A percentile compares a stretch with the other conserved stretches of the same genome.
phyloP scores from a whole-genome alignment of 2,888 invertebrate species.

The Cantharis nigra region DNA sequence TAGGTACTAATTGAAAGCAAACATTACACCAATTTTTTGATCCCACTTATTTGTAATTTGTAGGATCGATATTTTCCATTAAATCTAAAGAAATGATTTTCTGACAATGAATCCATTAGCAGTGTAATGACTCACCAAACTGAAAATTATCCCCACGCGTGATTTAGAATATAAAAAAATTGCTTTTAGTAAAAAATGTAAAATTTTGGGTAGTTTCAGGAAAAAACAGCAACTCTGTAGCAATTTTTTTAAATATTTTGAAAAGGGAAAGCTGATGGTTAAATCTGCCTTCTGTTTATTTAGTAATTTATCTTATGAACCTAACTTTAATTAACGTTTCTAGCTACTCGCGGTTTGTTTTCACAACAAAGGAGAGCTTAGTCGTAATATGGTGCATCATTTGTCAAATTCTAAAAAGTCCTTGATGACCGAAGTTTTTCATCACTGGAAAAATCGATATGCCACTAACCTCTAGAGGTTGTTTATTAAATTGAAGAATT shows the following conservation, averaged over 20 bases:
- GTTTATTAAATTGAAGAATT: not conserved
- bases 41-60: not conserved
- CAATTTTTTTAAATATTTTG: not conserved
- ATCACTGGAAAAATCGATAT: not conserved
- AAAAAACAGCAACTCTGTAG: not conserved
- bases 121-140: not conserved
- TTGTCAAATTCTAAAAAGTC: not conserved
- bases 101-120: not conserved
- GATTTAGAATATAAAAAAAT: not conserved
- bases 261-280: not conserved
- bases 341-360: not conserved
- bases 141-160: not conserved
- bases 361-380: not conserved
- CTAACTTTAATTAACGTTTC: not conserved
- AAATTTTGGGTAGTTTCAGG: not conserved
- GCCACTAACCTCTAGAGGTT: not conserved
- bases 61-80: not conserved
- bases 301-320: not conserved
- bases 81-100: not conserved
- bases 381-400: not conserved
- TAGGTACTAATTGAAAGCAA: not conserved
- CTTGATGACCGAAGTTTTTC: not conserved
- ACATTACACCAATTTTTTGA: not conserved
- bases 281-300: not conserved
- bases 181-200: not conserved